Conservation (phyloP, 2,113 vertebrate genomes). For the Colistium nudipinnis region DNA sequence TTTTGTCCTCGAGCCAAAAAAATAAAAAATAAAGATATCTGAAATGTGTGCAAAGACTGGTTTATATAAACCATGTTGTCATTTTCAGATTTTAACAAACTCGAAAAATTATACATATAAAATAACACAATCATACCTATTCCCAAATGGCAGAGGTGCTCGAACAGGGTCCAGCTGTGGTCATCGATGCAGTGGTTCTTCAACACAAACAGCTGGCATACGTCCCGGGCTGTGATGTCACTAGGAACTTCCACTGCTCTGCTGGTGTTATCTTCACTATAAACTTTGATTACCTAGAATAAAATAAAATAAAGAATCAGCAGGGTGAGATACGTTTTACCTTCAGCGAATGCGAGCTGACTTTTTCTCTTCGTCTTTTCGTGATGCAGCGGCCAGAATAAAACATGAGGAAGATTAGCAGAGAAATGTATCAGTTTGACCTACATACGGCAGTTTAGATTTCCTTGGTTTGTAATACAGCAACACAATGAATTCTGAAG, state of each 20-base stretch:
- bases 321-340: neutral
- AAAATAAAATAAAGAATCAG: neutral
- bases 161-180: slow-evolving; percentile 96
- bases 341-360: neutral
- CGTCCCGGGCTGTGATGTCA: slow-evolving; percentile 91
- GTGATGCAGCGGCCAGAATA: slow-evolving; percentile 1
- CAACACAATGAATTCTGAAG: slow-evolving; percentile 3
- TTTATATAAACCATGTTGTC: neutral
- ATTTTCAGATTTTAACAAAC: neutral
- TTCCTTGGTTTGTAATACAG: neutral
- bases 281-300: slow-evolving; percentile 94
- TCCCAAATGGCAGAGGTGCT: slow-evolving; percentile 85
- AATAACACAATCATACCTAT: slow-evolving; percentile 82
- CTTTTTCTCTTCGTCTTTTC: slow-evolving; percentile 2
- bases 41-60: no score
- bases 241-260: slow-evolving; percentile 92
- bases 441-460: neutral
- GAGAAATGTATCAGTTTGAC: slow-evolving; percentile 25
- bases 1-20: no score
- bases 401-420: slow-evolving; percentile 11
- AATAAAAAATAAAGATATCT: no score
- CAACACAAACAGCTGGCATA: slow-evolving; percentile 93
- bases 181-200: slow-evolving; percentile 95
- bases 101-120: neutral
- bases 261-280: slow-evolving; percentile 94